These are phyloP conservation scores for human DNA, from an alignment of 2,113 vertebrate genomes.

Conservation along the genomic window DNA sequence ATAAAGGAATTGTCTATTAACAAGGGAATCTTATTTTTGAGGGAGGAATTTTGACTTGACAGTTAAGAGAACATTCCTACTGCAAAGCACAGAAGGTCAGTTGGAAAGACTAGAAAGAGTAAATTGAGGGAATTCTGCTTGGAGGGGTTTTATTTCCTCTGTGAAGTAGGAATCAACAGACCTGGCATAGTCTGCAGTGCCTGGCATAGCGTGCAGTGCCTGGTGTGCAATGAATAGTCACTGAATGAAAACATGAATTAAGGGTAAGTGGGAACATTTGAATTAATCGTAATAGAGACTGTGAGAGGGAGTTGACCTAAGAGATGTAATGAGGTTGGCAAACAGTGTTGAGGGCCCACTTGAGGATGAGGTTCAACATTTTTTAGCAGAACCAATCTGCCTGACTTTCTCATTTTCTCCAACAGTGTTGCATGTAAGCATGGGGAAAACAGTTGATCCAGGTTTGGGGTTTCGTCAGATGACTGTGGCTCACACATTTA, in stretches of 20 bases:
- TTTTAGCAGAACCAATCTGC: slow-evolving; percentile 18
- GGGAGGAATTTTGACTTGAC: slow-evolving; percentile 19
- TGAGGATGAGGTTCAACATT: not conserved
- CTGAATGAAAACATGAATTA: not conserved
- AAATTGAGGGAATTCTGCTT: not conserved
- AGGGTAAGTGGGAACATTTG: not conserved
- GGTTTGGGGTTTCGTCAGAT: slow-evolving; percentile 11
- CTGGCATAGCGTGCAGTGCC: not conserved
- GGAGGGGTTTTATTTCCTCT: not conserved
- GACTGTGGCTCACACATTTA: not conserved
- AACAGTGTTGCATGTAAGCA: not conserved
- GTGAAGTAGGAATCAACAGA: slow-evolving; percentile 22
- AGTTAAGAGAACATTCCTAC: not conserved
- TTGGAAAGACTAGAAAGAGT: not conserved
- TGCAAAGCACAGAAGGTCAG: not conserved
- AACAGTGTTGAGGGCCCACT: not conserved
- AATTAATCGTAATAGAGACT: not conserved
- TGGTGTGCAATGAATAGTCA: not conserved
- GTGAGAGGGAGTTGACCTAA: not conserved
- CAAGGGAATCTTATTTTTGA: not conserved
- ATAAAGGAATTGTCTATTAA: slow-evolving; percentile 27
- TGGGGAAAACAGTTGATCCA: not conserved
- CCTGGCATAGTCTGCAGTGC: not conserved
- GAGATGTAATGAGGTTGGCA: not conserved
- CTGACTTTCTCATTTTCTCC: slow-evolving; percentile 1